A percentile compares a stretch with the other conserved stretches of the same genome.
Conservation (phyloP, 2,113 vertebrate genomes). For the Urocolius indicus region DNA sequence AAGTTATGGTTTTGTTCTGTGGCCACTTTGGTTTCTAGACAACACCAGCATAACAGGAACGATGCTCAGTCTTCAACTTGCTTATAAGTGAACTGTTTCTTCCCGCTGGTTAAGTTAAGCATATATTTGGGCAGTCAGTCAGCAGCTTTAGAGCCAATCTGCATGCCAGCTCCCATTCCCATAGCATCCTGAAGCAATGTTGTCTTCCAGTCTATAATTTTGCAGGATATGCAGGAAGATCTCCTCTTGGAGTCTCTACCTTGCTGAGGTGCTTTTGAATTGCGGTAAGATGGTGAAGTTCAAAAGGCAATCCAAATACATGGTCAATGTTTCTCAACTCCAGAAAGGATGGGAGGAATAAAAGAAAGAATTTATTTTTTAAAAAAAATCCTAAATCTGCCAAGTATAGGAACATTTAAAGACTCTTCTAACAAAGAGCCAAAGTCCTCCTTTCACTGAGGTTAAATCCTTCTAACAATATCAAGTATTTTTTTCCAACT, state of each 20-base stretch:
- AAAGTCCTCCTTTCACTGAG: not conserved
- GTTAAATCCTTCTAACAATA: constrained; percentile 61
- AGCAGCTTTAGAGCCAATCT: not conserved
- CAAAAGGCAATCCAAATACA: not conserved
- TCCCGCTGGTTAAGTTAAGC: not conserved
- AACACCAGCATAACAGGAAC: not conserved
- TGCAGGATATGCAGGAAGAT: not conserved
- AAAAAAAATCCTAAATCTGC: not conserved
- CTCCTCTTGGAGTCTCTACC: not conserved
- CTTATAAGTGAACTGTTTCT: not conserved
- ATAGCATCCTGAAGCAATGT: not conserved
- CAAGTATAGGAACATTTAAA: not conserved
- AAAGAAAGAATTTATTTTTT: not conserved
- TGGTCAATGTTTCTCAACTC: not conserved
- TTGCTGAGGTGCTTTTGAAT: not conserved
- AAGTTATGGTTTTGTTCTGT: constrained; percentile 11
- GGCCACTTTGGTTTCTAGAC: constrained; percentile 16
- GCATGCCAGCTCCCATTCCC: not conserved
- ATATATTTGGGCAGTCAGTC: not conserved
- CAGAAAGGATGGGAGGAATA: not conserved
- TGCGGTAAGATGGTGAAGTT: not conserved
- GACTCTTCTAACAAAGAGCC: not conserved
- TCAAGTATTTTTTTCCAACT: constrained; percentile 28
- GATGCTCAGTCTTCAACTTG: not conserved
- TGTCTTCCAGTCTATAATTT: not conserved